phyloP scores from a whole-genome alignment of 2,113 vertebrate species.

The Lamprologus callipterus region DNA sequence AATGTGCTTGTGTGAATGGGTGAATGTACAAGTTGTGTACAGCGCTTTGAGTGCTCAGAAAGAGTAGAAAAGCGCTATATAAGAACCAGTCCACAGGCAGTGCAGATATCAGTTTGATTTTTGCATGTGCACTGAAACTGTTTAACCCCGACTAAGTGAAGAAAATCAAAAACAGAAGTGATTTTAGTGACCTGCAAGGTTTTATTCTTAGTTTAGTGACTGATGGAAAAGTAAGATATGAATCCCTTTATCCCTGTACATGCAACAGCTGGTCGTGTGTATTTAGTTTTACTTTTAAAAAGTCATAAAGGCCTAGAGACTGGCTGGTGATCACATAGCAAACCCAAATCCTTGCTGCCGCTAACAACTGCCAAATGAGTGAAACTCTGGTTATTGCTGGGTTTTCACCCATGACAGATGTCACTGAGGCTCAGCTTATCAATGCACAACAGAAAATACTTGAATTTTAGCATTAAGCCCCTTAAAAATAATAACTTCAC shows the following conservation, averaged over 20 bases:
- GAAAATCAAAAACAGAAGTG: background rate
- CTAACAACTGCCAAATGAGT: background rate
- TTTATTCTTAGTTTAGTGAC: background rate
- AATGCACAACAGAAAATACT: background rate
- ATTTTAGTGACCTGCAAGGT: background rate
- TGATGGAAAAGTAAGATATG: background rate
- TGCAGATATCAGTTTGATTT: background rate
- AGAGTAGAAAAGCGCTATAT: too few relatives aligned
- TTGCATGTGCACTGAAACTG: background rate
- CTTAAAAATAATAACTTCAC: background rate
- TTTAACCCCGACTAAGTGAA: background rate
- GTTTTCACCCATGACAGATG: background rate
- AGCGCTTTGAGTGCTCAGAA: too few relatives aligned
- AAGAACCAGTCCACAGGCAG: too few relatives aligned
- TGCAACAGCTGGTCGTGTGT: rapidly evolving
- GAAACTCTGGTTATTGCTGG: background rate
- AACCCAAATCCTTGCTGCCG: background rate
- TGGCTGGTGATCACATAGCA: background rate
- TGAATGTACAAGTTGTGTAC: too few relatives aligned
- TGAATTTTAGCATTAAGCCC: background rate
- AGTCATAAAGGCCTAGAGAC: background rate
- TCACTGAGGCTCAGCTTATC: background rate
- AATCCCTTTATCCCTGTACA: rapidly evolving
- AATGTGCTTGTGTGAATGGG: too few relatives aligned
- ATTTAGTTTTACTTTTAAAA: background rate